Evolutionary conservation across 2,797 vertebrate species (phyloP), one percentile per base, ranked within the genome.

Genomic region (Neosalanx taihuensis): DNA sequence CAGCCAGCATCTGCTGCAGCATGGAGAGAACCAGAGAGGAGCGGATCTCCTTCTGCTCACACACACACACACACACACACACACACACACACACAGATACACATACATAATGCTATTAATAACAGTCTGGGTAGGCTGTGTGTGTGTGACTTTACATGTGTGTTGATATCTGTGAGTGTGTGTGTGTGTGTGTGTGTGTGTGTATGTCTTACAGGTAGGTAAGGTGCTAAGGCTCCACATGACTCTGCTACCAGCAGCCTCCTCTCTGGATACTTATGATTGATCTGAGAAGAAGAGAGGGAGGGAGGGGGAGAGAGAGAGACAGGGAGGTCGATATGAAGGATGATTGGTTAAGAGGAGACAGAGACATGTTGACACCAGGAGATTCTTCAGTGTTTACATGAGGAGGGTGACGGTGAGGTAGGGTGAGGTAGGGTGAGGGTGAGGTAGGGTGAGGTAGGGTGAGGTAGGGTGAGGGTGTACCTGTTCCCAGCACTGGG

Each of bases 401-500:
- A 2, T 5, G 5, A 33, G 31, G 31, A 2, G 31, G 31, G n/a
- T n/a, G n/a, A n/a, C n/a, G n/a, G n/a, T n/a, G n/a, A n/a, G n/a
- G n/a, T n/a, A n/a, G n/a, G n/a, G n/a, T n/a, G n/a, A n/a, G n/a
- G n/a, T n/a, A n/a, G n/a, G n/a, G n/a, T n/a, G n/a, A n/a, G n/a
- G n/a, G n/a, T n/a, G n/a, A n/a, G n/a, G n/a, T n/a, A n/a, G n/a
- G n/a, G n/a, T n/a, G n/a, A n/a, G n/a, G n/a, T n/a, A n/a, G n/a
- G n/a, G n/a, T n/a, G n/a, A n/a, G n/a, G n/a, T n/a, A n/a, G n/a
- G n/a, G n/a, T n/a, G 51, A 71, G 56, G 61, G 71, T 13, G 59
- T 91, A 99, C 98, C 96, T 99, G 98, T 87, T 99, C 98, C 98
- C 98, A 99, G 86, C 98, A 99, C 76, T 99, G 98, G 1, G 98